phyloP scores from a whole-genome alignment of 1,140 invertebrate genomes.

The Polypedilum vanderplanki region DNA sequence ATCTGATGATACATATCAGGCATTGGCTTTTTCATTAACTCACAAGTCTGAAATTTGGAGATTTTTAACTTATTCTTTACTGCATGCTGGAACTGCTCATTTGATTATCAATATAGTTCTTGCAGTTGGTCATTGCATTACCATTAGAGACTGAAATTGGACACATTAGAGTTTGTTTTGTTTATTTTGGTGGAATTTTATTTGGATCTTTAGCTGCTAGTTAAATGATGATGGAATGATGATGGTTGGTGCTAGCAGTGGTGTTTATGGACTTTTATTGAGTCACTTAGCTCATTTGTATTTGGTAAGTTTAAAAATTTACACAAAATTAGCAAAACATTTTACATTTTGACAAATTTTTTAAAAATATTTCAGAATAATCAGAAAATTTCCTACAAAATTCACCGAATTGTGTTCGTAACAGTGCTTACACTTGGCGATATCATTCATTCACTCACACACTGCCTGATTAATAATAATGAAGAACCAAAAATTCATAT shows the following conservation, averaged over 20 bases:
- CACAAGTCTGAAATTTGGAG: conserved; percentile 66
- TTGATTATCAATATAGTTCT: conserved; percentile 54
- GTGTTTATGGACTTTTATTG: conserved; percentile 87
- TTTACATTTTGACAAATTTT: no score
- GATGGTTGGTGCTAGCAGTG: conserved; percentile 85
- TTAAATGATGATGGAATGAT: conserved; percentile 67
- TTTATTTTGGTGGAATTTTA: conserved; percentile 63
- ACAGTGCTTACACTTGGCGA: conserved; percentile 54
- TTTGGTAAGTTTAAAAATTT: conserved; percentile 63
- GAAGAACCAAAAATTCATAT: conserved; percentile 49
- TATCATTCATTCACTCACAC: conserved; percentile 46
- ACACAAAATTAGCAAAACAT: no score
- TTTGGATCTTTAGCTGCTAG: conserved; percentile 69
- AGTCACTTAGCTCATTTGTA: conserved; percentile 86
- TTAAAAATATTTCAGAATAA: not conserved
- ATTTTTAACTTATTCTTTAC: conserved; percentile 73
- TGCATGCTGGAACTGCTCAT: conserved; percentile 65
- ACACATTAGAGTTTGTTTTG: conserved; percentile 59
- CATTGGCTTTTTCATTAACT: conserved; percentile 63
- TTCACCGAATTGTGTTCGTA: conserved; percentile 51
- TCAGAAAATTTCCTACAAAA: conserved; percentile 37
- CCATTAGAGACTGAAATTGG: conserved; percentile 78
- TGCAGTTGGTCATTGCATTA: conserved; percentile 60
- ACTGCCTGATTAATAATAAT: conserved; percentile 43
- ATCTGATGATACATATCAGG: conserved; percentile 43